Evolutionary conservation across 2,113 vertebrate genomes (phyloP).

Genomic region (Brachypteracias leptosomus): DNA sequence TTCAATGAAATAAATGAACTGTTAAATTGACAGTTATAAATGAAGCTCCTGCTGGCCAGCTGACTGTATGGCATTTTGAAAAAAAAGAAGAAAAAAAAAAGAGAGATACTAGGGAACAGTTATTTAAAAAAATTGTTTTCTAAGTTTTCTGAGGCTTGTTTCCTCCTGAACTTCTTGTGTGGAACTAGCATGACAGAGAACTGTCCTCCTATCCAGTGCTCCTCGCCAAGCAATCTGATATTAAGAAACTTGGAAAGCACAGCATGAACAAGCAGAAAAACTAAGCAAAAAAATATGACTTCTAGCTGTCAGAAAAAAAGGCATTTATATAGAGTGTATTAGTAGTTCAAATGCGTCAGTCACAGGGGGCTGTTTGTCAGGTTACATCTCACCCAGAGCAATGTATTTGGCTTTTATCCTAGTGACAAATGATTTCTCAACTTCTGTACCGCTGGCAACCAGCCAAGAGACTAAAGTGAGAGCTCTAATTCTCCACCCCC

Average conservation of each 20-base stretch:
- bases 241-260: background rate
- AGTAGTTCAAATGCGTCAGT: conserved; percentile 65
- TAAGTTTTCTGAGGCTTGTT: background rate
- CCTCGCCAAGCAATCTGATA: background rate
- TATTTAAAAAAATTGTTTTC: background rate
- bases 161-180: background rate
- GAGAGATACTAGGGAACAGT: background rate
- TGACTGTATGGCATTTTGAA: conserved; percentile 10
- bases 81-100: background rate
- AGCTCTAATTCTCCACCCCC: background rate
- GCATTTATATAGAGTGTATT: conserved; percentile 44
- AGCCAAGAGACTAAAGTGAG: conserved; percentile 24
- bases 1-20: conserved; percentile 68
- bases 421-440: conserved; percentile 66
- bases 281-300: conserved; percentile 37
- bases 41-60: conserved; percentile 52
- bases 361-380: conserved; percentile 67
- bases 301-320: conserved; percentile 59
- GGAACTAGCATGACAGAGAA: background rate
- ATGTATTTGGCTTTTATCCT: conserved; percentile 64
- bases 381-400: conserved; percentile 58
- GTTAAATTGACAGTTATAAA: conserved; percentile 70
- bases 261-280: conserved; percentile 55
- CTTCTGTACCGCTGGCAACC: conserved; percentile 11
- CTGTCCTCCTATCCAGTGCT: background rate